Base-by-base conservation (phyloP, 2,888 invertebrate genomes). In the Corythucha ciliata region DNA sequence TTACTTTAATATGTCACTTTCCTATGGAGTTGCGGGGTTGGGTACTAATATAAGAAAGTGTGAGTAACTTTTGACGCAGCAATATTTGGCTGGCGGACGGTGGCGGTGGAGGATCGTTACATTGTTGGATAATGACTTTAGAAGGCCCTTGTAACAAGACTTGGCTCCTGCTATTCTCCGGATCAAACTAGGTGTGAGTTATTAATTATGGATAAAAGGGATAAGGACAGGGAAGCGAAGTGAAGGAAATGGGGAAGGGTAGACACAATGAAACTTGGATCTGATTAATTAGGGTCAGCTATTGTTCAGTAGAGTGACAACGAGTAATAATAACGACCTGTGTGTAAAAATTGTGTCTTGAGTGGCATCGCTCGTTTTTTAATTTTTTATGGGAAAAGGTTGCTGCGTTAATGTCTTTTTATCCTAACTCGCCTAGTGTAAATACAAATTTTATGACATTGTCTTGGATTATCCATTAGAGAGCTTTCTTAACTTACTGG, bases 121-220 rank as follows among this genome's bases (percentile, higher is more conserved):
- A 54, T 48, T 53, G 33, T 33, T 14, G 45, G 39, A 29, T 39
- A 37, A 40, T 40, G 39, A 50, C 53, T 40, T 49, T n/a, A 22
- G 29, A 8, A 41, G 29, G 49, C 16, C 32, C 18, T 20, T n/a
- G 41, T 8, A 41, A 40, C 40, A 41, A 45, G 46, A 46, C 37
- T n/a, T n/a, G n/a, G n/a, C n/a, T n/a, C n/a, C n/a, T n/a, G 46
- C 55, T 50, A 55, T 57, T 57, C 52, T 57, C 53, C 57, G 29
- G 42, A 45, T 47, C 52, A 57, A 61, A 61, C 60, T 61, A 61
- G 60, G 59, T 60, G 61, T 60, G 55, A 61, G 60, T 61, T 61
- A 61, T 61, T 61, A 60, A 60, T 61, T 60, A 60, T 56, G 5
- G 29, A 32, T 12, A 14, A 2, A 18, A 24, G 7, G 32, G 29